Conservation (phyloP, 2,113 vertebrate species). For the Jacana jacana region DNA sequence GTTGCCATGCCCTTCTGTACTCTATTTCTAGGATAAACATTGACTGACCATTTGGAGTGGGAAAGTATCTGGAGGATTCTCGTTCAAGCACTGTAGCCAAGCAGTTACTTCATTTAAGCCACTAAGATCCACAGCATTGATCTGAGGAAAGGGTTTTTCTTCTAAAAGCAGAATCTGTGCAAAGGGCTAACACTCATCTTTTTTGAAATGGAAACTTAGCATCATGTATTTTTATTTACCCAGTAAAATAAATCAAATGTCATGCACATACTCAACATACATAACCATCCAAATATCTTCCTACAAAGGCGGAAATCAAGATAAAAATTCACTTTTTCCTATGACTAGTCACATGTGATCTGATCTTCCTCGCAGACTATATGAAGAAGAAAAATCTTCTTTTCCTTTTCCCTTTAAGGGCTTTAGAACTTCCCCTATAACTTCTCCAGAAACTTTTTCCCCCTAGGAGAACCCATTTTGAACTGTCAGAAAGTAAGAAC, state of each 20-base stretch:
- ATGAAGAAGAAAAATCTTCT: not conserved
- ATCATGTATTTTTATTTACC: not conserved
- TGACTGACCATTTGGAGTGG: not conserved
- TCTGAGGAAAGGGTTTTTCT: not conserved
- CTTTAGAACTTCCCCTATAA: not conserved
- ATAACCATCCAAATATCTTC: not conserved
- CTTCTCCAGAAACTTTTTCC: not conserved
- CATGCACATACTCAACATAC: not conserved
- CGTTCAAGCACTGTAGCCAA: not conserved
- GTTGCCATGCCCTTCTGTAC: not conserved
- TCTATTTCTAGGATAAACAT: not conserved
- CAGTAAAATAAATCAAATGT: not conserved
- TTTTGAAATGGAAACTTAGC: not conserved
- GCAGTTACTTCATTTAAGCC: not conserved
- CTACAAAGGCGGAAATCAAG: not conserved
- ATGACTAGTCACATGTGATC: not conserved
- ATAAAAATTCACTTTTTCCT: not conserved
- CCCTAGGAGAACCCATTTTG: not conserved
- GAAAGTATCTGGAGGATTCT: not conserved
- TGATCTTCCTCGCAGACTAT: not conserved
- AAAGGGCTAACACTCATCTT: not conserved
- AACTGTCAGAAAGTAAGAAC: not conserved
- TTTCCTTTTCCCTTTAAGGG: not conserved
- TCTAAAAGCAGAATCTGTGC: not conserved
- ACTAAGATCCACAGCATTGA: not conserved